These are phyloP conservation scores for Apamea crenata DNA, from an alignment of 2,888 invertebrate genomes.

Conservation along the genomic window DNA sequence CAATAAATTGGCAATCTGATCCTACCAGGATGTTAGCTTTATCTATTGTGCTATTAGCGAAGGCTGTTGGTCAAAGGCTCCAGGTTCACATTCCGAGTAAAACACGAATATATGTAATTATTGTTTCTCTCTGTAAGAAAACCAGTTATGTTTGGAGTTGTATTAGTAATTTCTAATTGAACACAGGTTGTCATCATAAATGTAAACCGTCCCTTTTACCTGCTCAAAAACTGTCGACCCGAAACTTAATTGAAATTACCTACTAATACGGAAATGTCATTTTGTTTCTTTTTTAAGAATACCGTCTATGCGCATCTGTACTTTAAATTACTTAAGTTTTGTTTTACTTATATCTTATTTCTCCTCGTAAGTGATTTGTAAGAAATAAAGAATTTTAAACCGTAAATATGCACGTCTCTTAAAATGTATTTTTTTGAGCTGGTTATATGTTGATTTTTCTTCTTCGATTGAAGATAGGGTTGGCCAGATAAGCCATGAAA, in stretches of 20 bases:
- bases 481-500: background rate
- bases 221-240: no score
- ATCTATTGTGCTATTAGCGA: conserved; percentile 68
- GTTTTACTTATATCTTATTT: no score
- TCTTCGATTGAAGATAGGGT: no score
- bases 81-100: conserved; percentile 66
- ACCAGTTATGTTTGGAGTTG: conserved; percentile 40
- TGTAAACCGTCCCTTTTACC: no score
- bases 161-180: conserved; percentile 44
- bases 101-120: conserved; percentile 53
- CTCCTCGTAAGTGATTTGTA: no score
- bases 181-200: conserved; percentile 5
- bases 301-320: no score
- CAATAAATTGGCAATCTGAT: conserved; percentile 69
- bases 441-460: no score
- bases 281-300: no score
- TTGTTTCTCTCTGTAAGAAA: conserved; percentile 56
- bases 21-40: conserved; percentile 66
- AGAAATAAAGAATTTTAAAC: no score
- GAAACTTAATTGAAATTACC: no score
- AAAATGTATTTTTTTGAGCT: background rate
- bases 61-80: conserved; percentile 64
- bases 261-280: no score
- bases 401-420: background rate
- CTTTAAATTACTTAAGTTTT: no score